Evolutionary conservation across 1,140 invertebrate species (phyloP), one percentile per base, ranked within the genome.

Genomic region (Ephestia elutella): DNA sequence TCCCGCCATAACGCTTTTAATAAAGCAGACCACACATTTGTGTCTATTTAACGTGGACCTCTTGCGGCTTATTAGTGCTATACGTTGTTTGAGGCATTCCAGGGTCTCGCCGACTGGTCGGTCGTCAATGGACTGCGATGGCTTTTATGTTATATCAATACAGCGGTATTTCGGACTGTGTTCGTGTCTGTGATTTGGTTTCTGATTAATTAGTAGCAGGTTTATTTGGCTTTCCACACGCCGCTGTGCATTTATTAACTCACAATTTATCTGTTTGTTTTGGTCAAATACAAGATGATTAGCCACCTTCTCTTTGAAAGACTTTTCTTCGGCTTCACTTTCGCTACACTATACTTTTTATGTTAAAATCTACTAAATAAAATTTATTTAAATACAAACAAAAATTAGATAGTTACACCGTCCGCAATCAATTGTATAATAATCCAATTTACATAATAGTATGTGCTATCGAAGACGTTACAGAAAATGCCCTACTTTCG

Each of bases 1-100:
- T n/a, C n/a, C 2, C 7, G 21, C 21, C 21, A 25, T 44, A 44
- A 76, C 73, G 79, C 80, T 85, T 83, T 87, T 82, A 87, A 87
- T 87, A 85, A 83, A 80, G 68, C 71, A 63, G 56, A 51, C 70
- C 62, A 61, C 64, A 62, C 50, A 58, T 59, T 54, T 56, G 60
- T 70, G 62, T 49, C 73, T 68, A 64, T 65, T 67, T 60, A 63
- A 70, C 51, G 56, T 54, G 56, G 71, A 70, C 8, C 76, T 59
- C 57, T 60, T 32, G 62, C 54, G 44, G 50, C 62, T 65, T 66
- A 67, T 66, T 49, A 51, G 32, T 44, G 49, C 49, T 61, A 25
- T 44, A 51, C 30, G 30, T 30, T 49, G 1, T 60, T 15, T 44
- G 2, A 15, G 13, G n/a, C 38, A 17, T 44, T 44, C 13, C 15